Evolutionary conservation across 2,113 vertebrate species (phyloP).

Genomic region (Ceyx margarethae): DNA sequence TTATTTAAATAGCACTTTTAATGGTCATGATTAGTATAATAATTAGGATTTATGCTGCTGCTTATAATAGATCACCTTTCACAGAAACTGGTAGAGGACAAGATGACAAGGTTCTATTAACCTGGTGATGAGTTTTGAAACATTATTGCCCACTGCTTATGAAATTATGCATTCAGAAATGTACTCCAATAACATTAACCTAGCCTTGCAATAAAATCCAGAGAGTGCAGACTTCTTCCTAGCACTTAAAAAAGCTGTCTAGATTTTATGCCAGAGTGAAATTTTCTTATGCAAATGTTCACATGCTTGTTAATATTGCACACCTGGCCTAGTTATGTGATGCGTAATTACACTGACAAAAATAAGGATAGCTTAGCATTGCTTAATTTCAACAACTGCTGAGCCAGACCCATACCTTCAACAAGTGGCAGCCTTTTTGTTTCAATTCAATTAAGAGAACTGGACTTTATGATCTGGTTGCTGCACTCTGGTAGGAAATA

Average conservation of each 20-base stretch:
- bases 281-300: conserved; percentile 6
- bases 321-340: background rate
- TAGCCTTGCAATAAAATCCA: background rate
- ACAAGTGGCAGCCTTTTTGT: background rate
- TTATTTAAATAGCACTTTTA: background rate
- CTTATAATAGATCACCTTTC: background rate
- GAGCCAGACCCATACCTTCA: background rate
- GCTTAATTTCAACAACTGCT: background rate
- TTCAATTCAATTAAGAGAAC: background rate
- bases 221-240: background rate
- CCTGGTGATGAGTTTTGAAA: background rate
- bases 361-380: background rate
- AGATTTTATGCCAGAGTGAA: background rate
- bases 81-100: background rate
- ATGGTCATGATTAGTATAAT: background rate
- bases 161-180: background rate
- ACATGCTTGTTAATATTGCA: background rate
- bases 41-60: background rate
- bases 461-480: background rate
- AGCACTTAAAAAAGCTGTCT: background rate
- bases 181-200: background rate
- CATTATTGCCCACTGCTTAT: background rate
- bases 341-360: background rate
- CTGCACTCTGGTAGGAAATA: background rate
- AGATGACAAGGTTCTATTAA: background rate